phyloP scores from a whole-genome alignment of 2,888 invertebrate species.

The Xylota sylvarum region DNA sequence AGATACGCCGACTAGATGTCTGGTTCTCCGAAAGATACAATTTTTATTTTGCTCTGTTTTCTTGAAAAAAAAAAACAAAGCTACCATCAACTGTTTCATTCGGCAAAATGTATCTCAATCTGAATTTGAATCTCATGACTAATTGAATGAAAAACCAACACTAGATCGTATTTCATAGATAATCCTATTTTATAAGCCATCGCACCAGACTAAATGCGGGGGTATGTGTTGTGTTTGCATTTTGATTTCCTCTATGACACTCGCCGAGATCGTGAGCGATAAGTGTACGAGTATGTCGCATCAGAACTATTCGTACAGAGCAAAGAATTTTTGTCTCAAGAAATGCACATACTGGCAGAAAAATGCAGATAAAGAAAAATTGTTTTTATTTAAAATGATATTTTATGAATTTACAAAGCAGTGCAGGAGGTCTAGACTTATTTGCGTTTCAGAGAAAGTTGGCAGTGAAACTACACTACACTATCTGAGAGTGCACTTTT shows the following conservation, averaged over 20 bases:
- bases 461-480: conserved; percentile 34
- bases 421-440: neutral
- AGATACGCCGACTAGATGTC: conserved; percentile 29
- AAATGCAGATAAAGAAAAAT: neutral
- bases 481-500: neutral
- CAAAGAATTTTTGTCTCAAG: neutral
- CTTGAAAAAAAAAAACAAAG: neutral
- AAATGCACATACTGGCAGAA: neutral
- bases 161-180: conserved; percentile 31
- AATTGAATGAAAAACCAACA: neutral
- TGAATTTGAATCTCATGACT: neutral
- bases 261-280: conserved; percentile 28
- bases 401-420: neutral
- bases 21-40: conserved; percentile 17
- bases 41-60: neutral
- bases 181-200: conserved; percentile 7
- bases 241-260: conserved; percentile 16
- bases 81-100: neutral
- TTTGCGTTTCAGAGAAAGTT: conserved; percentile 24
- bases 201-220: neutral
- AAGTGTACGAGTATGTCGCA: neutral
- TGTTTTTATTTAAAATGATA: conserved; percentile 3
- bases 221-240: neutral
- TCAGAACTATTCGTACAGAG: no score
- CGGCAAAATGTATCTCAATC: conserved; percentile 3